These are phyloP conservation scores for Coenonympha arcania DNA, from an alignment of 2,888 invertebrate species.

Conservation along the genomic window DNA sequence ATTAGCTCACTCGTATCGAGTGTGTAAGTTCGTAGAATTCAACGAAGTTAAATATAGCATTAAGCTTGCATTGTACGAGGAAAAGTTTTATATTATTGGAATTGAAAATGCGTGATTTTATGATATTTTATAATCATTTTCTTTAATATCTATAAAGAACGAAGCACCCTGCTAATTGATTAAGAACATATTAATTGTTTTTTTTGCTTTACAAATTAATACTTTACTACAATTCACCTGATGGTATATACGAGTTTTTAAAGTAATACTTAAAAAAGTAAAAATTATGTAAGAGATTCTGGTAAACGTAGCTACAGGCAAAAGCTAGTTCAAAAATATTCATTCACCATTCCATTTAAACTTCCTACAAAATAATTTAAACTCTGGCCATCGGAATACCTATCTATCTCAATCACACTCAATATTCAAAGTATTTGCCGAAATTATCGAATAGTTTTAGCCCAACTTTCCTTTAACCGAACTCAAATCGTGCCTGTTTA, in stretches of 20 bases:
- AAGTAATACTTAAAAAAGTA: too few species aligned
- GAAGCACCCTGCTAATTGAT: too few species aligned
- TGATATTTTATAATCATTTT: too few species aligned
- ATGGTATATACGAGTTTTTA: too few species aligned
- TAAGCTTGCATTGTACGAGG: constrained; percentile 13
- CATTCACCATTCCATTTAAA: neutral
- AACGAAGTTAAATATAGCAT: constrained; percentile 34
- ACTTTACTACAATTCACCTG: too few species aligned
- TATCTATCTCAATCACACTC: neutral
- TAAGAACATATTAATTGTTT: too few species aligned
- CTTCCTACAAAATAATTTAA: neutral
- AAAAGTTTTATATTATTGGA: neutral
- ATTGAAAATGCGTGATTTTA: too few species aligned
- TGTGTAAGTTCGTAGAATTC: constrained; percentile 32
- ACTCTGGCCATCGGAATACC: neutral
- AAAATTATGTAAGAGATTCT: neutral
- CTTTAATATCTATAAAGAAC: too few species aligned
- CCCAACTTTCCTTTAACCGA: constrained; percentile 50
- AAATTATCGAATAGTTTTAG: constrained; percentile 46
- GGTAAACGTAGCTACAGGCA: neutral
- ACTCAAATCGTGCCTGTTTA: constrained; percentile 60
- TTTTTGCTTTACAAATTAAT: too few species aligned
- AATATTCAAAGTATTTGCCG: constrained; percentile 8
- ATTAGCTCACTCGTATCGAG: constrained; percentile 45
- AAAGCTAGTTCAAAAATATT: neutral